A percentile compares a stretch with the other conserved stretches of the same genome.
Evolutionary conservation across 2,113 vertebrate genomes (phyloP).

Genomic region (Laticauda colubrina): DNA sequence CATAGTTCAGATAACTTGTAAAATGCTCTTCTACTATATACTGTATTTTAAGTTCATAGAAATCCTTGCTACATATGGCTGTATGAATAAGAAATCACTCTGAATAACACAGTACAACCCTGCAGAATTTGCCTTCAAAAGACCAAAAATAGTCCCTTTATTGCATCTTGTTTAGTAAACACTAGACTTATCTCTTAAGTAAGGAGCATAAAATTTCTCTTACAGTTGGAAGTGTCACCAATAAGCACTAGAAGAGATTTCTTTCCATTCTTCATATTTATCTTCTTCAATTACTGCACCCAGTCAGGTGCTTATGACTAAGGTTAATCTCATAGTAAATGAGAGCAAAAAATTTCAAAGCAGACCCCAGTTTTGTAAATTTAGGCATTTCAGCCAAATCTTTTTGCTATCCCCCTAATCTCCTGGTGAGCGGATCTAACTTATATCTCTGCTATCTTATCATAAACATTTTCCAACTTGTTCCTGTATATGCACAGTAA

Average conservation of each 20-base stretch:
- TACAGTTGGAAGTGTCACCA: neutral
- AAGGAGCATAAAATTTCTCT: neutral
- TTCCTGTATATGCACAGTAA: neutral
- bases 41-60: neutral
- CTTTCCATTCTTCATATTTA: neutral
- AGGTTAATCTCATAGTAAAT: neutral
- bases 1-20: neutral
- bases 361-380: fast-evolving
- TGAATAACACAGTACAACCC: neutral
- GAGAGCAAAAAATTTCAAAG: neutral
- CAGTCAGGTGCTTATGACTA: neutral
- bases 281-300: neutral
- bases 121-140: neutral
- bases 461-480: neutral
- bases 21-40: neutral
- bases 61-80: neutral
- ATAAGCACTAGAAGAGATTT: neutral
- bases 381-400: neutral
- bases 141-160: neutral
- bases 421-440: neutral
- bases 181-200: neutral
- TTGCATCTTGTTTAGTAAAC: neutral
- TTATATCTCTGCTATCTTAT: neutral
- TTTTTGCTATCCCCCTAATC: neutral
- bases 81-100: neutral